Conservation (phyloP, 2,888 invertebrate species). For the Spisula subtruncata region DNA sequence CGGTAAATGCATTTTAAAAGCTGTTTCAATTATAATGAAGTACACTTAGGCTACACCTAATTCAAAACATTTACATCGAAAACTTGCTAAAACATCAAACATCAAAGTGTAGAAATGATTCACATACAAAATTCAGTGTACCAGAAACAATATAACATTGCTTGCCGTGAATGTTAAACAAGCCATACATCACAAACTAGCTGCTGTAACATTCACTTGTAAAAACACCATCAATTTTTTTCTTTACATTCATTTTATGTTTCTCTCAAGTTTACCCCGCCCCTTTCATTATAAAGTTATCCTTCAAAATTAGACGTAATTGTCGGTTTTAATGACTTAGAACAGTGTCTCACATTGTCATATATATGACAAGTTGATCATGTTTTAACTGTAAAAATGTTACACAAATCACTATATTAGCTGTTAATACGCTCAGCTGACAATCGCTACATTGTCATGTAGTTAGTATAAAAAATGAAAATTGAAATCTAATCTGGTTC, state of each 20-base stretch:
- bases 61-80: no score
- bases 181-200: no score
- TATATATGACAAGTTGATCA: neutral
- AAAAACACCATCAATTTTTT: no score
- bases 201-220: no score
- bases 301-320: constrained; percentile 3
- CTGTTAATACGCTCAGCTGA: neutral
- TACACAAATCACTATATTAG: constrained; percentile 4
- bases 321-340: neutral
- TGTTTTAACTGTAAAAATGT: constrained; percentile 6
- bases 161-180: no score
- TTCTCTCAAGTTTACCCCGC: neutral
- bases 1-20: no score
- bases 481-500: neutral
- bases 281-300: neutral
- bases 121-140: no score
- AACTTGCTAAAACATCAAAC: no score
- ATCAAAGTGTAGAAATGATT: no score
- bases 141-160: no score
- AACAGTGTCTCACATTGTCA: constrained; percentile 12
- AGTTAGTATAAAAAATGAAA: constrained; percentile 5
- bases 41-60: no score
- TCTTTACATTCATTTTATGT: neutral
- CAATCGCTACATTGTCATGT: constrained; percentile 1
- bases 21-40: no score